These are phyloP conservation scores for Propithecus deckenii DNA, from an alignment of 2,797 vertebrate species.

Conservation along the genomic window DNA sequence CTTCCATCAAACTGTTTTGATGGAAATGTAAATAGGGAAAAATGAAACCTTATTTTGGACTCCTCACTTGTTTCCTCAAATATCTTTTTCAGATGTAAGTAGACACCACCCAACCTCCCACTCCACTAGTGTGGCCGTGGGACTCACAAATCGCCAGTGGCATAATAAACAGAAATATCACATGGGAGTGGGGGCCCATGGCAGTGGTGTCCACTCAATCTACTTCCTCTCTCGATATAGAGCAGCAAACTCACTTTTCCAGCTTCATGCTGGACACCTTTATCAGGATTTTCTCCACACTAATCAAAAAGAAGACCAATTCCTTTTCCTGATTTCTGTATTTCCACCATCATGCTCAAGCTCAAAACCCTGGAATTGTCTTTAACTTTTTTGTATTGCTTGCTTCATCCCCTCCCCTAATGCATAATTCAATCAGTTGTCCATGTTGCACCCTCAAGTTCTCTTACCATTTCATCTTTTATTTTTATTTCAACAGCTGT, in stretches of 20 bases:
- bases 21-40: neutral
- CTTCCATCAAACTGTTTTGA: neutral
- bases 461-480: neutral
- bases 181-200: neutral
- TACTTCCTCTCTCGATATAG: neutral
- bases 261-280: neutral
- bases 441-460: neutral
- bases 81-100: neutral
- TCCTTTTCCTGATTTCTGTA: neutral
- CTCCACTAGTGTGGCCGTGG: neutral
- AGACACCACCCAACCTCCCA: neutral
- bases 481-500: slow-evolving; percentile 1
- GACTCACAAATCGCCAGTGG: neutral
- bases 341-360: neutral
- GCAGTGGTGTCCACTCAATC: neutral
- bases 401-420: neutral
- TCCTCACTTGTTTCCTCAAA: neutral
- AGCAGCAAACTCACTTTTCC: neutral
- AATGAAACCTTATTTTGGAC: neutral
- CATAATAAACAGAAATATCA: neutral
- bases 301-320: neutral
- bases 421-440: neutral
- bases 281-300: neutral
- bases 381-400: neutral
- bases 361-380: neutral